A percentile compares a stretch with the other conserved stretches of the same genome.
These are phyloP conservation scores for Xerus inauris DNA, from an alignment of 2,113 vertebrate genomes.

Conservation along the genomic window DNA sequence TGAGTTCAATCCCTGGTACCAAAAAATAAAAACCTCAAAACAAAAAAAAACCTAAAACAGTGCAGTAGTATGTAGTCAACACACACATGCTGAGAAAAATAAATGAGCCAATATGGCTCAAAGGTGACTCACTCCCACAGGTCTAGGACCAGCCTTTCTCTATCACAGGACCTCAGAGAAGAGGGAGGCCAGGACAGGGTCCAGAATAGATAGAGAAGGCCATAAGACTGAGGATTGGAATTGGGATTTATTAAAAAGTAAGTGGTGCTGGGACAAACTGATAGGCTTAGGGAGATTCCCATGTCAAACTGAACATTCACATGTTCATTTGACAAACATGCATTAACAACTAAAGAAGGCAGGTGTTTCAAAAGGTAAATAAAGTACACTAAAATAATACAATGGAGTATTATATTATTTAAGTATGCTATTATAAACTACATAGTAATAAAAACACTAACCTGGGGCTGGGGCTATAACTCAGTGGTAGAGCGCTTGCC, in stretches of 20 bases:
- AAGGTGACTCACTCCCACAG: constrained; percentile 7
- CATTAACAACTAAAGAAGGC: not conserved
- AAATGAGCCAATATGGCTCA: not conserved
- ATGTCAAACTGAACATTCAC: not conserved
- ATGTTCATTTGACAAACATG: constrained; percentile 4
- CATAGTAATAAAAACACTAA: constrained; percentile 11
- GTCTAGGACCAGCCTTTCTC: not conserved
- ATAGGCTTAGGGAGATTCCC: not conserved
- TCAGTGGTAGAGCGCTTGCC: too few relatives aligned
- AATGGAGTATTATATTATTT: not conserved
- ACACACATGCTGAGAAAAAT: constrained; percentile 4
- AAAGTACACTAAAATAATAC: not conserved
- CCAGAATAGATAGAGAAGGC: constrained; percentile 18
- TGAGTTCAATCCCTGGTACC: too few relatives aligned
- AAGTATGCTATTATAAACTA: not conserved
- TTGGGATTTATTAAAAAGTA: not conserved
- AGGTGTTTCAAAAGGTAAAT: not conserved
- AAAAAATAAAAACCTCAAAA: too few relatives aligned
- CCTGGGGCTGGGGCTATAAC: too few relatives aligned
- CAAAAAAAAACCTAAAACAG: not conserved
- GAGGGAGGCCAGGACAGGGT: not conserved
- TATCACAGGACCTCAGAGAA: constrained; percentile 11
- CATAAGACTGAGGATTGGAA: not conserved
- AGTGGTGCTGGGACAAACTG: not conserved
- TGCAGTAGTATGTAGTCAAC: not conserved